Percentiles rank a stretch among this genome's conserved stretches.
phyloP scores from a whole-genome alignment of 2,888 invertebrate genomes.

The Pandemis heparana region DNA sequence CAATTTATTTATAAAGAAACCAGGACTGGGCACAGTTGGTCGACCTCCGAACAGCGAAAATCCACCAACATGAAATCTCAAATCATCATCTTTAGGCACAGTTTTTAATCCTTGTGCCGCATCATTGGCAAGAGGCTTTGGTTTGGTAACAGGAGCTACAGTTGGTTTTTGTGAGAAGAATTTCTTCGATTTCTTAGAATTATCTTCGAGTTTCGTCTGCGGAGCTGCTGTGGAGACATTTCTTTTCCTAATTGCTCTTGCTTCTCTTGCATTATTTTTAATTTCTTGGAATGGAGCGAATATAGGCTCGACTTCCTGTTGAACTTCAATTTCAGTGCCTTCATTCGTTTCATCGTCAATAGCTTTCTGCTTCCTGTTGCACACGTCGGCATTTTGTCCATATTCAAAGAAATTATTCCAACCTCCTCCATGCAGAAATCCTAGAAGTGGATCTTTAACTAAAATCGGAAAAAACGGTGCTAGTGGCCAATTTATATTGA shows the following conservation, averaged over 20 bases:
- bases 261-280: constrained; percentile 56
- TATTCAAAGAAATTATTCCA: constrained; percentile 85
- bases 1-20: constrained; percentile 89
- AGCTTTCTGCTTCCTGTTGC: constrained; percentile 72
- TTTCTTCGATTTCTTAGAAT: constrained; percentile 59
- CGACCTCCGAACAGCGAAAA: constrained; percentile 59
- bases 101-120: constrained; percentile 59
- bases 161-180: constrained; percentile 58
- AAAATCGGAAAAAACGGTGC: constrained; percentile 84
- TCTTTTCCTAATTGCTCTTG: constrained; percentile 69
- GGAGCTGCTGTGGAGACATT: constrained; percentile 57
- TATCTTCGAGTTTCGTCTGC: constrained; percentile 55
- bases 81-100: constrained; percentile 57
- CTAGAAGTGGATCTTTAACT: constrained; percentile 85
- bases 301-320: constrained; percentile 42
- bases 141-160: constrained; percentile 53
- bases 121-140: constrained; percentile 55
- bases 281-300: constrained; percentile 11
- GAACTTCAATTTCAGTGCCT: constrained; percentile 38
- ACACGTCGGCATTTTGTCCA: constrained; percentile 85
- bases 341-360: constrained; percentile 41
- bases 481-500: constrained; percentile 80
- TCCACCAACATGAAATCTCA: constrained; percentile 55
- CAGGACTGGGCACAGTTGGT: constrained; percentile 79
- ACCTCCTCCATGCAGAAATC: constrained; percentile 79